A percentile compares a stretch with the other conserved stretches of the same genome.
Conservation (phyloP, 1,140 invertebrate species). For the Dryas iulia region DNA sequence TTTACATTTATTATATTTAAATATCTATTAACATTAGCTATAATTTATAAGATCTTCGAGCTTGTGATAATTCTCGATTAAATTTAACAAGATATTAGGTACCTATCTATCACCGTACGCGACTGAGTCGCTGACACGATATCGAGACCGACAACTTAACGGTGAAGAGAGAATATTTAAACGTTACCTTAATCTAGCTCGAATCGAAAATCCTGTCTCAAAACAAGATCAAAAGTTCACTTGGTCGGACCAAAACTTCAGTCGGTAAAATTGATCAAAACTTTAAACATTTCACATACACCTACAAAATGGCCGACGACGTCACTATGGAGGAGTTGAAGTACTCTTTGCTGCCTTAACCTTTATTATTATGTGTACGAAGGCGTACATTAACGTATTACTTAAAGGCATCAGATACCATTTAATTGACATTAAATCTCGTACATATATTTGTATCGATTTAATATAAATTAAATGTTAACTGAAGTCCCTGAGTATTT, state of each 20-base stretch:
- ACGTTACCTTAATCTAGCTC: conserved; percentile 65
- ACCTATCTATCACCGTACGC: conserved; percentile 70
- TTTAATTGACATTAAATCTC: too few species aligned
- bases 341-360: neutral
- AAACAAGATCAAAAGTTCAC: conserved; percentile 78
- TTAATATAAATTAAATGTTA: neutral
- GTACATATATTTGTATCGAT: neutral
- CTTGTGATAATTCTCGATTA: conserved; percentile 73
- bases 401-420: too few species aligned
- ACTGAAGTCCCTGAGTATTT: neutral
- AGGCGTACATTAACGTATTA: neutral
- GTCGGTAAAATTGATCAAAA: conserved; percentile 75
- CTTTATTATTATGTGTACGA: too few species aligned
- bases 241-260: conserved; percentile 79
- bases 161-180: conserved; percentile 57
- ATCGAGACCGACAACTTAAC: conserved; percentile 59
- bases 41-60: conserved; percentile 74
- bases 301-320: conserved; percentile 19
- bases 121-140: conserved; percentile 46
- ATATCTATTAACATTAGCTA: conserved; percentile 78
- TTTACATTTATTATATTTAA: conserved; percentile 73
- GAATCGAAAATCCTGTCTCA: conserved; percentile 70
- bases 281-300: conserved; percentile 48
- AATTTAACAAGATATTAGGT: conserved; percentile 77
- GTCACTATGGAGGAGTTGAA: neutral